Base-by-base conservation (phyloP, 2,113 vertebrate genomes). In the Tamias sibiricus region DNA sequence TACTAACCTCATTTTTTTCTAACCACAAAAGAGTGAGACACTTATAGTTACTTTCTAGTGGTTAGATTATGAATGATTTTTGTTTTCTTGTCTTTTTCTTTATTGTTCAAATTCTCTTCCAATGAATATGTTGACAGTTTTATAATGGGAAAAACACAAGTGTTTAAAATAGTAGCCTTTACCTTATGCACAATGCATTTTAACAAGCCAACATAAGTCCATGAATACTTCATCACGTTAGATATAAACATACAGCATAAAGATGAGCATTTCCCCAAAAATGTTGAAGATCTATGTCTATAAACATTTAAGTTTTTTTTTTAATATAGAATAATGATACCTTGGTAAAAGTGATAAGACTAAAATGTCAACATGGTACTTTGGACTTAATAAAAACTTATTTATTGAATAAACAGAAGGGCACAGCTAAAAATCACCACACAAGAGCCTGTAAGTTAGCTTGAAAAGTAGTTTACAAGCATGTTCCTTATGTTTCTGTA, bases 401-500 rank as follows among this genome's bases (percentile, higher is more conserved):
- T 49, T 93, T 89, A 80, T 71, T 86, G 6, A 91, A 68, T 62
- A 95, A 69, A 91, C 35, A 62, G 85, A 96, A 93, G 47, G 32
- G 54, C 64, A 59, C 37, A 90, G 47, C 52, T 97, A 85, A 88
- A 85, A 94, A 54, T 93, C 42, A 86, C 37, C 76, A 28, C 79
- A 68, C 8, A 76, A 42, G 40, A 83, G 28, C 37, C 74, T 69
- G 59, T 72, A 69, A 57, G 57, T 87, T 95, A 94, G 80, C 59
- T 91, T 87, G 19, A 94, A 19, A 80, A 77, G 40, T 87, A 72
- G 30, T 93, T 84, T 87, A 91, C 11, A 95, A 84, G 72, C 57
- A 66, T 85, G 44, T 66, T 88, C 37, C 69, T 94, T 81, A 32
- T 62, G 26, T 95, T 87, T 94, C 59, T 94, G 92, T 87, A 71